Conservation (phyloP, 2,888 invertebrate genomes). For the Chaitophorus viminalis region DNA sequence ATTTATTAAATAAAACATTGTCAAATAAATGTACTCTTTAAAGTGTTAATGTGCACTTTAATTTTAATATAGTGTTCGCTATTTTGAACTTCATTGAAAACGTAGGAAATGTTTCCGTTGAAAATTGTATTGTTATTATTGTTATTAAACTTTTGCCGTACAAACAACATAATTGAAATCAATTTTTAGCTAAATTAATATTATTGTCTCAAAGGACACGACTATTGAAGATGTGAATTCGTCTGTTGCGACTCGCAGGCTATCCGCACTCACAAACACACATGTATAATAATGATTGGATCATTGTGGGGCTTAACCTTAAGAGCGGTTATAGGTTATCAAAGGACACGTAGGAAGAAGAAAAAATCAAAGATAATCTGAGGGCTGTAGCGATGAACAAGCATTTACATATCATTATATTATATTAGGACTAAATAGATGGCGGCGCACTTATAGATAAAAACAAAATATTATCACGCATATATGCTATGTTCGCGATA, state of each 20-base stretch:
- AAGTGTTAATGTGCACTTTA: too few relatives aligned
- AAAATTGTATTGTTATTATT: background rate
- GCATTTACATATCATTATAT: background rate
- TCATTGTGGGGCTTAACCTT: slow-evolving; percentile 13
- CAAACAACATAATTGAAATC: background rate
- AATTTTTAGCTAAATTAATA: background rate
- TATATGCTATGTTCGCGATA: slow-evolving; percentile 33
- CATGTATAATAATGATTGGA: slow-evolving; percentile 33
- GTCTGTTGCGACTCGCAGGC: background rate
- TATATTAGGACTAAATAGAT: slow-evolving; percentile 33
- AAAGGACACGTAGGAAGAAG: background rate
- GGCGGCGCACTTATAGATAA: slow-evolving; percentile 20
- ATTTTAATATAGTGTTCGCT: too few relatives aligned
- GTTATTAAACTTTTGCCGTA: background rate
- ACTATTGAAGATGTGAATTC: background rate
- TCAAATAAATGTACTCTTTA: too few relatives aligned
- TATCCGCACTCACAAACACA: background rate
- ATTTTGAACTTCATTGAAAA: too few relatives aligned
- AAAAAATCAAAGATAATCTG: slow-evolving; percentile 25
- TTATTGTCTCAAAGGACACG: background rate
- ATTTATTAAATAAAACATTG: too few relatives aligned
- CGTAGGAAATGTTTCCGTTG: background rate
- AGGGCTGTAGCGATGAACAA: slow-evolving; percentile 1
- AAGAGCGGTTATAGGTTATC: slow-evolving; percentile 48
- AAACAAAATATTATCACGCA: slow-evolving; percentile 23